Evolutionary conservation across 2,113 vertebrate genomes (phyloP).

Genomic region (Silurus meridionalis): DNA sequence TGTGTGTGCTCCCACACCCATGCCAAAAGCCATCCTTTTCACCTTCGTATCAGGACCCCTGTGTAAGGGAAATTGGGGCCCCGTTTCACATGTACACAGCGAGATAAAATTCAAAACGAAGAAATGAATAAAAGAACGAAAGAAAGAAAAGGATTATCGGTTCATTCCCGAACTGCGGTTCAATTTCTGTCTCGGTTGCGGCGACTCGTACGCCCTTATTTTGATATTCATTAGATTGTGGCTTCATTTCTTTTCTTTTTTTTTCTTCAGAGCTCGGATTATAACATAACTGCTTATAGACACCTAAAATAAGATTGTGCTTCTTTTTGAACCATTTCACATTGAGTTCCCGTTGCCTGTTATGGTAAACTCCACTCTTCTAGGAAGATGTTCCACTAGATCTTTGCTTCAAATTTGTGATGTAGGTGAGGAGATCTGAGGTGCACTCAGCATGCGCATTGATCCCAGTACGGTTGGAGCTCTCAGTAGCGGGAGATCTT

Average conservation of each 20-base stretch:
- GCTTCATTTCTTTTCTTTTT: neutral
- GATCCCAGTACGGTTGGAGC: too few species aligned
- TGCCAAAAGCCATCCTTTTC: conserved; percentile 28
- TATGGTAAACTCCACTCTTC: neutral
- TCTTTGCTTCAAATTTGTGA: too few species aligned
- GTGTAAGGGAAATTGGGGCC: conserved; percentile 56
- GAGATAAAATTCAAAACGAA: conserved; percentile 67
- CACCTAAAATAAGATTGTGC: neutral
- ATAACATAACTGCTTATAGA: neutral
- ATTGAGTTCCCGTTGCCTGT: neutral
- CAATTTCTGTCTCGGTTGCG: neutral
- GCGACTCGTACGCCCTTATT: neutral
- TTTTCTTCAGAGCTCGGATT: neutral
- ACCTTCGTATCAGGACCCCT: conserved; percentile 69
- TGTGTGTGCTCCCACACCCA: conserved; percentile 19
- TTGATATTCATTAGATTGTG: conserved; percentile 11
- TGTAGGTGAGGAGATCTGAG: too few species aligned
- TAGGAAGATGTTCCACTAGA: too few species aligned
- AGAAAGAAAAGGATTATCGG: conserved; percentile 8
- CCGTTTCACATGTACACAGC: conserved; percentile 51
- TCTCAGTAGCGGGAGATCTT: too few species aligned
- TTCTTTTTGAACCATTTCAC: neutral
- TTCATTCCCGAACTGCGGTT: neutral
- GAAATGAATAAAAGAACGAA: conserved; percentile 26
- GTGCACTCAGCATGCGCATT: too few species aligned